These are phyloP conservation scores for Drosophila punjabiensis DNA, from an alignment of 1,140 invertebrate species.

Conservation along the genomic window DNA sequence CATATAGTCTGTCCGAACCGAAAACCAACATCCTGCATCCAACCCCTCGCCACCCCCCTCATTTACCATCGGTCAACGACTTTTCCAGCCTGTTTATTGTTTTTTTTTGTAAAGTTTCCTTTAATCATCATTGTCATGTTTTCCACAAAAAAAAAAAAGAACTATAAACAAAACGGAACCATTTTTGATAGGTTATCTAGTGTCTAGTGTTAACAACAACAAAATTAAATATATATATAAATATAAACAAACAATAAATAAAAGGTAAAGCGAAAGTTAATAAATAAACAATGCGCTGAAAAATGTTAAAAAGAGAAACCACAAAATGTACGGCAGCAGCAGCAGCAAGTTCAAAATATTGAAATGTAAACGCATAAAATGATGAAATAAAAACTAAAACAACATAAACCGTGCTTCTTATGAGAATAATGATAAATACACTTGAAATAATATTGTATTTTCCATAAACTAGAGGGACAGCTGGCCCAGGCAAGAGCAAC, in stretches of 20 bases:
- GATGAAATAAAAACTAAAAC: constrained; percentile 55
- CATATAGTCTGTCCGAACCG: constrained; percentile 38
- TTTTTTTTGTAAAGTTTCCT: constrained; percentile 47
- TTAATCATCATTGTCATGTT: constrained; percentile 34
- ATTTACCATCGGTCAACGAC: constrained; percentile 17
- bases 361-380: constrained; percentile 79
- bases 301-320: constrained; percentile 47
- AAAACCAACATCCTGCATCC: neutral
- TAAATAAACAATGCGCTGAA: constrained; percentile 39
- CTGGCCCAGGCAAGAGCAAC: constrained; percentile 15
- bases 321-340: constrained; percentile 52
- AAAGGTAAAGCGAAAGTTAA: constrained; percentile 21
- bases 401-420: constrained; percentile 77
- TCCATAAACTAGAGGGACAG: constrained; percentile 60
- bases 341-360: constrained; percentile 72
- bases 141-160: constrained; percentile 15
- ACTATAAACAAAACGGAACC: constrained; percentile 52
- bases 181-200: constrained; percentile 70
- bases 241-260: constrained; percentile 38
- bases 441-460: constrained; percentile 65
- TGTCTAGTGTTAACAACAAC: constrained; percentile 69
- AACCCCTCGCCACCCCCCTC: constrained; percentile 3
- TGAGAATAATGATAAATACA: constrained; percentile 66
- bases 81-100: constrained; percentile 43
- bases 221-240: constrained; percentile 28